Base-by-base conservation (phyloP, 2,797 vertebrate species). In the Sternarchorhynchus goeldii region DNA sequence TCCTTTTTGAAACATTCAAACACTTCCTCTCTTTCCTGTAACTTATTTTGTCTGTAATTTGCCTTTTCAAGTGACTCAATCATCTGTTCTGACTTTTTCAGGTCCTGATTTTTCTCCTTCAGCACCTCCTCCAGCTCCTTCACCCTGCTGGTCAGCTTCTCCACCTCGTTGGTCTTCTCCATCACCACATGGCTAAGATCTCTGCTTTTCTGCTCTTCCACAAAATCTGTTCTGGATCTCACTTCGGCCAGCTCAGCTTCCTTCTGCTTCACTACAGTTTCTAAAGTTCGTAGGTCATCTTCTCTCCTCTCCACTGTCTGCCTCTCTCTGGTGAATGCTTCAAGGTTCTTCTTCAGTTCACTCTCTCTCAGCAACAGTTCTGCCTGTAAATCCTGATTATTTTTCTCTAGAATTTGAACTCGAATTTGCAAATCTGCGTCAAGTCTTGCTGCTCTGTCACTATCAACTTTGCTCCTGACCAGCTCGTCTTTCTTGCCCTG, bases 131-230 rank as follows among this genome's bases (percentile, higher is more conserved):
- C 66, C 32, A 56, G 58, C 14, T 39, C 31, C 34, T 58, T 53
- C 32, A 80, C 64, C 29, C n/a, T 82, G 34, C 71, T 41, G 69
- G 21, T 75, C 64, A 83, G 74, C 45, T 79, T 76, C 69, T 85
- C 72, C 53, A 76, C 56, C 66, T 86, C 79, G 4, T 70, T 64
- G 34, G 79, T 72, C 76, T 76, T 87, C 59, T 82, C 69, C 5
- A 77, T 53, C 2, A 73, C 75, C 67, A 72, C 31, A 2, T 55
- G 57, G 77, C 68, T 91, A 85, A 80, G 87, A 68, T 87, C 89
- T 25, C 25, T 25, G 84, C 60, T 34, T 70, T 87, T 86, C 84
- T 93, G 90, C 20, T 87, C 84, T 83, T 93, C 91, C 72, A 92
- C 75, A 50, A 88, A 86, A 21, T 86, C 71, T 0, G 84, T 83